Base-by-base conservation (phyloP, 2,797 vertebrate genomes). In the Chaenodraco wilsoni region DNA sequence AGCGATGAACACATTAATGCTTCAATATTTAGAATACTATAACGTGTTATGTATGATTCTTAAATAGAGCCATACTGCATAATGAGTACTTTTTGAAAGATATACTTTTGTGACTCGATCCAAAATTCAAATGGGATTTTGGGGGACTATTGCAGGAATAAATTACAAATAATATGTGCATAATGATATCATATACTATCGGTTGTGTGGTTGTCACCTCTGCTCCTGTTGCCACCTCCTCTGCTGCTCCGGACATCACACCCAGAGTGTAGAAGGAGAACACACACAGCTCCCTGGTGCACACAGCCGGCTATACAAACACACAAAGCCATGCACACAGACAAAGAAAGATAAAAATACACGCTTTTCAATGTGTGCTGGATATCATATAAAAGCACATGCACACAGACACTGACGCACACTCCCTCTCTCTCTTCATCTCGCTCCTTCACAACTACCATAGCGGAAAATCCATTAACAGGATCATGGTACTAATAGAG, bases 201-300 rank as follows among this genome's bases (percentile, higher is more conserved):
- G 63, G 33, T 41, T 54, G 21, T 57, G 46, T 49, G 69, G 46
- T 41, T 23, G 54, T 93, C 91, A 99, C 98, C 97, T 99, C 98
- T 0, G 98, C 98, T 52, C 98, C 98, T 0, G 98, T 99, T 80
- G 98, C 98, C 84, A 99, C 98, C 88, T 99, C 98, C 88, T 99
- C 98, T 0, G 98, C 98, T 0, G 98, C 98, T 13, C 98, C 98
- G 0, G 98, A 99, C 98, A 99, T 99, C 88, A 99, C 98, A 2
- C 98, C 98, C 94, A 99, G 91, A 0, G 98, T 99, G 94, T 99
- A 99, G 93, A 99, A 99, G 81, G 98, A 99, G 92, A 99, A 99
- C 84, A 99, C 98, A 0, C 98, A 99, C 78, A 99, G 94, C 79
- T 99, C 98, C 72, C 98, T 95, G 45, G 98, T 99, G 92, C 98